Evolutionary conservation across 30 jellyfish, hydroid and myxozoan genomes (phyloP), one percentile per base, ranked within the genome.

Genomic region (Hydractinia echinata): DNA sequence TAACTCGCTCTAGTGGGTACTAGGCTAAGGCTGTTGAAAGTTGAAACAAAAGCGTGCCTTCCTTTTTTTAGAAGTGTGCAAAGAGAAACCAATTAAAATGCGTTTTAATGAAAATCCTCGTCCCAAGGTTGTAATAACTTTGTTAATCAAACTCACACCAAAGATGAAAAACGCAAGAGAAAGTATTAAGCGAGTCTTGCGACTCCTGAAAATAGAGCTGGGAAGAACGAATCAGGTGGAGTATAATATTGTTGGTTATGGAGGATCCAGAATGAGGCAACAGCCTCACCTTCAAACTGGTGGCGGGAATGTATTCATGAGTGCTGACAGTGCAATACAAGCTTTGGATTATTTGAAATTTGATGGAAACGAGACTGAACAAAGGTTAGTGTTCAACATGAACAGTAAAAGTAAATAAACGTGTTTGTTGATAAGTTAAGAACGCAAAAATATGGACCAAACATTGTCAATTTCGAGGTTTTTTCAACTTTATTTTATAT

Each of bases 211-310:
- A 60, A 53, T 51, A 10, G 87, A 62, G 11, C n/a, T 80, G 44
- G 55, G 9, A 55, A 48, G 18, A 10, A 39, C 53, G 20, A 50
- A 5, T 50, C 5, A 14, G 8, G 51, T 72, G 13, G 82, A 88
- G 86, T 93, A 79, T 76, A n/a, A 84, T 6, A 78, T 93, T 50
- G 96, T 93, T 52, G 99, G 96, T 15, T 93, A 81, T 82, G 91
- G 85, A 39, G 99, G 99, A 14, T 52, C 69, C 16, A 88, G 87
- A 7, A 73, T 87, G 39, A 87, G 99, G 13, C 19, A 53, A 66
- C 50, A 58, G 21, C 99, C 99, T 4, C 96, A 81, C 79, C 50
- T 93, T 53, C 99, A 93, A 76, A 93, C 99, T 5, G 99, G 99
- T 53, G 71, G 73, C 70, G 90, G 95, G 54, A 76, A 64, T 11